Conservation (phyloP, 2,888 invertebrate species). For the Tetanocera ferruginea region DNA sequence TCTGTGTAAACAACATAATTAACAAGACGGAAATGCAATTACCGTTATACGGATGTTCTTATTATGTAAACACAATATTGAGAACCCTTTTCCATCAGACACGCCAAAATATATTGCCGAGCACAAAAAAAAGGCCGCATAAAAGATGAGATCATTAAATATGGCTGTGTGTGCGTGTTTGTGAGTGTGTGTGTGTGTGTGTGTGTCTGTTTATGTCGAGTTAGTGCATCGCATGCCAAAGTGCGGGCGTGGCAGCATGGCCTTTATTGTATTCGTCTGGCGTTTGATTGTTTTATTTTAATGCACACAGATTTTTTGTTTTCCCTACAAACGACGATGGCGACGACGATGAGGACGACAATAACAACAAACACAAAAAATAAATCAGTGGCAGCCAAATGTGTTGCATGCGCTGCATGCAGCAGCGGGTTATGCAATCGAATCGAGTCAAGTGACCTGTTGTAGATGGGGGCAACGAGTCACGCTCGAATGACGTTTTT, state of each 20-base stretch:
- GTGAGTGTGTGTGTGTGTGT: neutral
- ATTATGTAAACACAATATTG: slow-evolving; percentile 30
- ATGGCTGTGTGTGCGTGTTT: neutral
- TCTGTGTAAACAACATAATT: slow-evolving; percentile 33
- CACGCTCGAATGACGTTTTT: neutral
- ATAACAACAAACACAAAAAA: neutral
- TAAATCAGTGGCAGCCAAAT: slow-evolving; percentile 30
- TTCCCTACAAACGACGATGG: neutral
- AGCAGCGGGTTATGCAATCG: slow-evolving; percentile 8
- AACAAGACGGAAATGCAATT: slow-evolving; percentile 35
- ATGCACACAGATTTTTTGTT: neutral
- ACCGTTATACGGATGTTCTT: slow-evolving; percentile 35
- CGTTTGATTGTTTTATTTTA: neutral
- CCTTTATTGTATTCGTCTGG: neutral
- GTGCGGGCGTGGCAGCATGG: slow-evolving; percentile 4
- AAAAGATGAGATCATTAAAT: neutral
- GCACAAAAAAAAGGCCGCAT: neutral
- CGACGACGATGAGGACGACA: neutral
- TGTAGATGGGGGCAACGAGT: slow-evolving; percentile 1
- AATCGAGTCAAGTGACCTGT: neutral
- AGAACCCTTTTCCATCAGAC: neutral
- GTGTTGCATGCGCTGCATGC: neutral
- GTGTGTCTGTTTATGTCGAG: neutral
- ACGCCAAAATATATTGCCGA: neutral
- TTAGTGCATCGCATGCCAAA: neutral